Evolutionary conservation across 2,113 vertebrate genomes (phyloP).

Genomic region (Semnornis frantzii): DNA sequence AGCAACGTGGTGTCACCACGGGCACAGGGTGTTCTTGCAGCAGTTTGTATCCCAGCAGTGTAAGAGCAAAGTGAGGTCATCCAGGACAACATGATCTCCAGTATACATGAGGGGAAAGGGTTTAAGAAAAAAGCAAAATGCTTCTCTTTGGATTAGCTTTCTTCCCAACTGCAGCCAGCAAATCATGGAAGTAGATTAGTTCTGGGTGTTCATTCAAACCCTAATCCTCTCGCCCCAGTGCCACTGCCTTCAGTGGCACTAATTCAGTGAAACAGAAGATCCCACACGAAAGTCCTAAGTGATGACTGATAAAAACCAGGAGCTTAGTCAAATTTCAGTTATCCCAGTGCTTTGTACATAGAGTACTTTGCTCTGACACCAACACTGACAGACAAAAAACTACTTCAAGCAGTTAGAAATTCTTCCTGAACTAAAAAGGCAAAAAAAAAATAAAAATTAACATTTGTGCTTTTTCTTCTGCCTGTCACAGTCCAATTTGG

Average conservation of each 20-base stretch:
- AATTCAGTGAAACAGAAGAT: slow-evolving; percentile 9
- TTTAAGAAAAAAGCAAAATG: not conserved
- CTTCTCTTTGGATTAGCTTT: not conserved
- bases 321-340: not conserved
- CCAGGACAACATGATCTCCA: not conserved
- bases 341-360: not conserved
- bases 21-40: not conserved
- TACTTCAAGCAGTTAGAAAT: not conserved
- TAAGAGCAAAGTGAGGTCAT: not conserved
- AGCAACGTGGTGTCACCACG: not conserved
- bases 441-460: not conserved
- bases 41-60: not conserved
- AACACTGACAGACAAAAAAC: not conserved
- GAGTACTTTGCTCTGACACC: not conserved
- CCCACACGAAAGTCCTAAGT: not conserved
- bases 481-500: not conserved
- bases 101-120: not conserved
- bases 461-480: not conserved
- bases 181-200: not conserved
- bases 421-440: not conserved
- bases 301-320: not conserved
- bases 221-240: not conserved
- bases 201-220: not conserved
- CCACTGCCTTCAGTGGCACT: not conserved
- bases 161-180: not conserved